Conservation (phyloP, 2,797 vertebrate species). For the Orestias chungarensis region DNA sequence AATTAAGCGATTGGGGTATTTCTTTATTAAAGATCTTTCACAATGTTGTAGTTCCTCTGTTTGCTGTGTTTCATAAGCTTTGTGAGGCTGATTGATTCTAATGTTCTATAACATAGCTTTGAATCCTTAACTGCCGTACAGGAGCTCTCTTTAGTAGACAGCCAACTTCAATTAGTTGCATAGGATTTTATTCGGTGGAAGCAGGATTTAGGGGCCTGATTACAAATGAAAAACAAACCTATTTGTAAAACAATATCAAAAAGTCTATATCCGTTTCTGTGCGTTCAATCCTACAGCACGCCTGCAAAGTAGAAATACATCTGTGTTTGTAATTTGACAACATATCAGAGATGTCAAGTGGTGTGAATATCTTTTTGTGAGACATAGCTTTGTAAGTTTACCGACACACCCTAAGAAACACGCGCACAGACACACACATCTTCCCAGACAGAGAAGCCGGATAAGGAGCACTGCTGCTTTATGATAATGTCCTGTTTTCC, state of each 20-base stretch:
- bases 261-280: background rate
- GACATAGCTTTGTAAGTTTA: background rate
- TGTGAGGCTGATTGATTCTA: background rate
- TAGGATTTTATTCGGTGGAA: too few relatives aligned
- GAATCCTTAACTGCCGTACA: background rate
- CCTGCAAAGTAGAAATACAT: background rate
- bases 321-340: background rate
- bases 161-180: background rate
- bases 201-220: background rate
- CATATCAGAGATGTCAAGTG: background rate
- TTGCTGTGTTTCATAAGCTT: background rate
- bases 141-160: background rate
- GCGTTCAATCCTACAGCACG: background rate
- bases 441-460: slow-evolving; percentile 7
- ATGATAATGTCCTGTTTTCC: slow-evolving; percentile 62
- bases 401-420: slow-evolving; percentile 5
- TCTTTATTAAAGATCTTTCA: background rate
- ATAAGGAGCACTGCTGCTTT: slow-evolving; percentile 39
- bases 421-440: slow-evolving; percentile 13
- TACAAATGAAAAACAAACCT: background rate
- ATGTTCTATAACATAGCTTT: background rate
- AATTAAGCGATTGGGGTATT: too few relatives aligned
- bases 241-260: background rate
- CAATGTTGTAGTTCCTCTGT: too few relatives aligned
- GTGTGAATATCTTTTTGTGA: background rate